Evolutionary conservation across 2,797 vertebrate species (phyloP), one percentile per base, ranked within the genome.

Genomic region (Strix occidentalis): DNA sequence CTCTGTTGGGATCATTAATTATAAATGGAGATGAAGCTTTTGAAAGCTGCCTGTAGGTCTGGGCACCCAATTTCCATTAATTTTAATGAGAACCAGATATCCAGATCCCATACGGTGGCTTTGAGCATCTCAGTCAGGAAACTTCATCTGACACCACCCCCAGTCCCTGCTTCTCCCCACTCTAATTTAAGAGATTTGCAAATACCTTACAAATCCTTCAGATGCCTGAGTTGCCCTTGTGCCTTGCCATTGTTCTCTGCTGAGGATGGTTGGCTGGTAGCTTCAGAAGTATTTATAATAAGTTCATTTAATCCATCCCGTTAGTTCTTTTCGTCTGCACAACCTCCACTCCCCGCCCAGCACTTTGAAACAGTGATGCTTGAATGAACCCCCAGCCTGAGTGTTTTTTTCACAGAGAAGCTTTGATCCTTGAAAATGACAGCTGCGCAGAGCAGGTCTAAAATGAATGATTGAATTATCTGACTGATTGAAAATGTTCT

Each of bases 21-120:
- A 95, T 94, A 95, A 87, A 94, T 92, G 39, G 92, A 57, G 64
- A 78, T 0, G 7, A 76, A 95, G 88, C 71, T 94, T 93, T 89
- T 80, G 84, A 89, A 93, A 95, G 86, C 93, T 94, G 88, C 86
- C 86, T 91, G 79, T 83, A 90, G 81, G 54, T 89, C 95, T 87
- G 71, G 75, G 74, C 96, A 96, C 95, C 93, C 90, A 84, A 91
- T 95, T 96, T 92, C 93, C 84, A 95, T 96, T 95, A 87, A 93
- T 96, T 95, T 96, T 96, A 95, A 96, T 97, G 96, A 95, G 96
- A 95, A 80, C 14, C 76, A 95, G 96, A 83, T 90, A 94, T 96
- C 75, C 82, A 95, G 94, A 95, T 95, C 89, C 81, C 90, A 41
- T 75, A 92, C 5, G 3, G 35, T 95, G 61, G 68, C 92, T 96